Base-by-base conservation (phyloP, 2,888 invertebrate genomes). In the Ormyrus rosae region DNA sequence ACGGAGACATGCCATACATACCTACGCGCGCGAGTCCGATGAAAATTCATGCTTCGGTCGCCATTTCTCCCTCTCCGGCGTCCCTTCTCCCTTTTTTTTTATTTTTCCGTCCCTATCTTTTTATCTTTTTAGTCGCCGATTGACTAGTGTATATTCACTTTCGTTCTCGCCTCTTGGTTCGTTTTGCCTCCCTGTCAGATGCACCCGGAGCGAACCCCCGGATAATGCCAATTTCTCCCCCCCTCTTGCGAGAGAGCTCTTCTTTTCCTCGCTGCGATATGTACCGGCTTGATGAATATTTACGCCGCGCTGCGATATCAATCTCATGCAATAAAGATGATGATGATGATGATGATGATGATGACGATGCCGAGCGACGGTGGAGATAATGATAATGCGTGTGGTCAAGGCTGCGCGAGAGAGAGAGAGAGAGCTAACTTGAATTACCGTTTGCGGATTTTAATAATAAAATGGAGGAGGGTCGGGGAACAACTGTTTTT, bases 41-140 rank as follows among this genome's bases (percentile, higher is more conserved):
- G 82, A 82, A 82, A 82, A 82, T 82, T 82, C 80, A 82, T 81
- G 78, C 81, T 67, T 65, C 68, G 69, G 55, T 68, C 55, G 74
- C 10, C 34, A 11, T n/a, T 61, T n/a, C 72, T 13, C 60, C 11
- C 53, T 11, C 55, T 46, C 2, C 3, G 45, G 63, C 46, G 13
- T 58, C 51, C 13, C 45, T 10, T 50, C 48, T 6, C 65, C n/a
- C 68, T 6, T 56, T 34, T 45, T 67, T 19, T 19, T 19, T 19
- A 64, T 63, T 46, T 19, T 70, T 63, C 58, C 61, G 34, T 69
- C 77, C 11, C 48, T 70, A 50, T 56, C 51, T 61, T 19, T 2
- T 69, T n/a, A n/a, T 34, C 50, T 55, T 63, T 50, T 45, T 51
- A 50, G 56, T 65, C 34, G 75, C n/a, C 50, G 58, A 67, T 74